Percentiles rank a stretch among this genome's conserved stretches.
phyloP scores from a whole-genome alignment of 2,113 vertebrate species.

The Lepisosteus osseus region DNA sequence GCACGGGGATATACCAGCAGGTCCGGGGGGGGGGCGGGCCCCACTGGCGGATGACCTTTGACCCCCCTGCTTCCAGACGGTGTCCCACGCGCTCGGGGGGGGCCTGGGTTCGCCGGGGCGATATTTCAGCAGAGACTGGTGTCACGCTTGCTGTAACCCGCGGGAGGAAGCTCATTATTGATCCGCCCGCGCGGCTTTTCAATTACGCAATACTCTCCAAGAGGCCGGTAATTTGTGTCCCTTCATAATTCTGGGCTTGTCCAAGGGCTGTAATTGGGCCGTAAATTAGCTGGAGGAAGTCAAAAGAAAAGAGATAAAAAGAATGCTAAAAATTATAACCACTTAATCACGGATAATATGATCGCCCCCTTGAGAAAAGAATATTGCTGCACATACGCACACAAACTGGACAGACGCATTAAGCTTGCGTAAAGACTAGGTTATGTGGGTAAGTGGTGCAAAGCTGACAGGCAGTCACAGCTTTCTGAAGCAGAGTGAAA shows the following conservation, averaged over 20 bases:
- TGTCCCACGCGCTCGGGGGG: too few species aligned
- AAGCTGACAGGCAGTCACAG: too few species aligned
- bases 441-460: too few species aligned
- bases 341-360: slow-evolving; percentile 8
- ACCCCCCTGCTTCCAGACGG: too few species aligned
- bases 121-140: slow-evolving; percentile 43
- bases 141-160: slow-evolving; percentile 60
- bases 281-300: slow-evolving; percentile 60
- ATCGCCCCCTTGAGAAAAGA: neutral
- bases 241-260: slow-evolving; percentile 64
- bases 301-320: slow-evolving; percentile 37
- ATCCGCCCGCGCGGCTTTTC: slow-evolving; percentile 64
- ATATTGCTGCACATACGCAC: neutral
- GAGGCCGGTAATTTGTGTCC: slow-evolving; percentile 69
- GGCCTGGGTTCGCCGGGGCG: neutral
- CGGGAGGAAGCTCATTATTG: slow-evolving; percentile 66
- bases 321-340: slow-evolving; percentile 40
- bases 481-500: too few species aligned
- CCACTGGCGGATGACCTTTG: too few species aligned
- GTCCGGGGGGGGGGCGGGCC: too few species aligned
- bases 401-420: too few species aligned
- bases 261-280: slow-evolving; percentile 62
- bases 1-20: too few species aligned
- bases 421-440: too few species aligned
- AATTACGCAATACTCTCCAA: slow-evolving; percentile 66